Conservation (phyloP, 2,888 invertebrate species). For the Aspidiotus destructor region DNA sequence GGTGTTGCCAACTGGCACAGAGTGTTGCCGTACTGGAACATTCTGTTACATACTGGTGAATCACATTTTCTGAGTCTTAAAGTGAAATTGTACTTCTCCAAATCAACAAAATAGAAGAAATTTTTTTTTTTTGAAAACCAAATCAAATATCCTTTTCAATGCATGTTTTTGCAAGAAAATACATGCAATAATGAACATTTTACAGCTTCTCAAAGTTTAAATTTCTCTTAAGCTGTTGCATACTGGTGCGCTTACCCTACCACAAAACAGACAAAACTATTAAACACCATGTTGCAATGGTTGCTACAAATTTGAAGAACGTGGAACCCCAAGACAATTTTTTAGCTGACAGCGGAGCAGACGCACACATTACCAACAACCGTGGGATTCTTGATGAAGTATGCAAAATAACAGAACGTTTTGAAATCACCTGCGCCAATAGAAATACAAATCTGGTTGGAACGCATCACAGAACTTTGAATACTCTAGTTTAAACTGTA, state of each 20-base stretch:
- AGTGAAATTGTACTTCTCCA: neutral
- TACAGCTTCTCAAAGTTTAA: neutral
- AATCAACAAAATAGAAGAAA: neutral
- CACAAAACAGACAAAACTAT: too few species aligned
- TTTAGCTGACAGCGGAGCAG: too few species aligned
- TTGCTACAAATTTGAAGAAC: too few species aligned
- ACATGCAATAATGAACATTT: neutral
- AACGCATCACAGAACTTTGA: too few species aligned
- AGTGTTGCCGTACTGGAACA: neutral
- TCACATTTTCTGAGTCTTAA: neutral
- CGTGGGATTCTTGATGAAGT: too few species aligned
- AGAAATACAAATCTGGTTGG: too few species aligned
- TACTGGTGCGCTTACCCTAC: constrained; percentile 2
- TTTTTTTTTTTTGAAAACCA: neutral
- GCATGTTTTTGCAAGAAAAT: neutral
- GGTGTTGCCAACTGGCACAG: neutral
- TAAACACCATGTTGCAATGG: too few species aligned
- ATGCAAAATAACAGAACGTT: too few species aligned
- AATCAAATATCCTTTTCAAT: neutral
- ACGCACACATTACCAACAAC: too few species aligned
- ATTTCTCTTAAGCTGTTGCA: neutral
- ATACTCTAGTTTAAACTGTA: too few species aligned
- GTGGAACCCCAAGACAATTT: too few species aligned
- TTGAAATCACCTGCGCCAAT: too few species aligned
- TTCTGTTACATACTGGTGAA: neutral